Base-by-base conservation (phyloP, 1,140 invertebrate genomes). In the Bombus consobrinus region DNA sequence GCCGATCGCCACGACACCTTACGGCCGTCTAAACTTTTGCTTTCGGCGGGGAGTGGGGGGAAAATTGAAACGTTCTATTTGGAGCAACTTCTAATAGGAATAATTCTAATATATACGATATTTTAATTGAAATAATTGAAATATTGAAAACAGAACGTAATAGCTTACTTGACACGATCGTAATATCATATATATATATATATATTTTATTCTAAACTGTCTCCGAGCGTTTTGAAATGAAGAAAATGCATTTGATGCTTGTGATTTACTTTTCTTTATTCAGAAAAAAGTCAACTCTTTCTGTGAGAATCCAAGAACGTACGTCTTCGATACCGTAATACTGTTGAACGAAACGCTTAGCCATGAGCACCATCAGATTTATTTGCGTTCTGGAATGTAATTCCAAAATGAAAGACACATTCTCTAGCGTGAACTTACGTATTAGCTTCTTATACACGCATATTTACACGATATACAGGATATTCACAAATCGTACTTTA, bases 381-480 rank as follows among this genome's bases (percentile, higher is more conserved):
- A 13, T 76, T 39, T 41, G 74, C 37, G 59, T 75, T 28, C 59
- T 83, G 87, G 83, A 89, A 89, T 89, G 87, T 89, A 64, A 82
- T 57, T 85, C 62, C 57, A 71, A 88, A 86, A 76, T 82, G 66
- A 82, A 57, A 59, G 57, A 74, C 69, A 13, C 22, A 39, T n/a
- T 39, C 12, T 85, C 34, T 47, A 79, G 25, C 62, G n/a, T 72
- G 32, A 62, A 71, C 43, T 37, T 59, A 59, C 57, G 57, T 59
- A 53, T 12, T 68, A 18, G 68, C 47, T 53, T 66, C 6, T 28
- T 64, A 34, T 47, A 73, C 53, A 72, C 2, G 66, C n/a, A 22
- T 76, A 39, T 76, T 18, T 76, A 78, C 57, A 77, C 18, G 18
- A 41, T 73, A 15, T 57, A 59, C 74, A 43, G 2, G 39, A 62